A percentile compares a stretch with the other conserved stretches of the same genome.
These are phyloP conservation scores for Laothoe populi DNA, from an alignment of 2,888 invertebrate genomes.

Conservation along the genomic window DNA sequence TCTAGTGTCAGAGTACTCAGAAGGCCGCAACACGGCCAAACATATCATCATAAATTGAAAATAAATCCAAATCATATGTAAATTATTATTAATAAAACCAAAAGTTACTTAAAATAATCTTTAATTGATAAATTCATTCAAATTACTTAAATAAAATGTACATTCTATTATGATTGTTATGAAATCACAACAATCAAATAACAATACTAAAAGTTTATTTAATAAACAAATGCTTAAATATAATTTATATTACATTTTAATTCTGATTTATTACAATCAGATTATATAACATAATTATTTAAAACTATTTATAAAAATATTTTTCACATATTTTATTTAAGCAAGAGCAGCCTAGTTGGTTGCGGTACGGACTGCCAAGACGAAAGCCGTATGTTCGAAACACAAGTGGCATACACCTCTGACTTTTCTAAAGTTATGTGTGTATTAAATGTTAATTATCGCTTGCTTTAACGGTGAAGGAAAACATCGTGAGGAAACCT, in stretches of 20 bases:
- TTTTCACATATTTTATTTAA: background rate
- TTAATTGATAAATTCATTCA: background rate
- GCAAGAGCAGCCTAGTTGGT: no score
- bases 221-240: background rate
- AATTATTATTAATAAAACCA: background rate
- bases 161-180: background rate
- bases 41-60: no score
- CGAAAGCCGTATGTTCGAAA: no score
- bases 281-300: background rate
- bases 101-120: background rate
- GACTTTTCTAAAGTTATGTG: no score
- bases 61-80: no score
- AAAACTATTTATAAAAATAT: background rate
- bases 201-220: slow-evolving; percentile 9
- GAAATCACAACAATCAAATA: background rate
- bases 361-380: no score
- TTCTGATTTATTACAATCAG: background rate
- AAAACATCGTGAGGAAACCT: no score
- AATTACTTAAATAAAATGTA: background rate
- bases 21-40: no score
- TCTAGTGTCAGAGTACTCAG: no score
- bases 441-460: no score
- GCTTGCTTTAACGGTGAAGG: no score
- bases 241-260: slow-evolving; percentile 2
- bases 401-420: no score